Evolutionary conservation across 2,797 vertebrate genomes (phyloP).

Genomic region (Chelon labrosus): DNA sequence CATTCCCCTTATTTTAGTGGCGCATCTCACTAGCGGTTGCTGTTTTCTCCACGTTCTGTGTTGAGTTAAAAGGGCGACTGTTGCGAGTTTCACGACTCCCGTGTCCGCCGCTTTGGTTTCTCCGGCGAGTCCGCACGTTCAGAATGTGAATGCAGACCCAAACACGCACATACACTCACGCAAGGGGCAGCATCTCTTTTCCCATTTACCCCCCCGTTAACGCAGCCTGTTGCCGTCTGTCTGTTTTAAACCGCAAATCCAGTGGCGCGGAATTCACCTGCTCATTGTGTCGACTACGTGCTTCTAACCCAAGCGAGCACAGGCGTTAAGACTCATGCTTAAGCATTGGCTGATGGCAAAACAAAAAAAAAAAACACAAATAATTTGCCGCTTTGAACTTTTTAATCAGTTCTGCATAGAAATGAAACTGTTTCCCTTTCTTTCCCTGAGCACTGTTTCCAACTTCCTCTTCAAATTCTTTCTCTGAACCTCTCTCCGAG

Average conservation of each 20-base stretch:
- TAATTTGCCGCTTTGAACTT: conserved; percentile 38
- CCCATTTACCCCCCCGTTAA: conserved; percentile 49
- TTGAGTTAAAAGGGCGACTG: conserved; percentile 86
- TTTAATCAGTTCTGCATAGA: conserved; percentile 15
- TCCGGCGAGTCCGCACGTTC: conserved; percentile 20
- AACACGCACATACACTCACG: conserved; percentile 69
- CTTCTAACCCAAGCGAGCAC: conserved; percentile 14
- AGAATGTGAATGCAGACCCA: conserved; percentile 35
- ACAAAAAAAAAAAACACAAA: conserved; percentile 11
- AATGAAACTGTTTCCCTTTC: conserved; percentile 37
- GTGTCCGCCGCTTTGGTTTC: conserved; percentile 42
- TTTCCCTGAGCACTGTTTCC: conserved; percentile 61
- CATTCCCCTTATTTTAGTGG: conserved; percentile 57
- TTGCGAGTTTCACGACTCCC: conserved; percentile 72
- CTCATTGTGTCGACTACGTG: conserved; percentile 14
- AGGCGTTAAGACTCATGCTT: conserved; percentile 36
- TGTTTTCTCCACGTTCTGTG: conserved; percentile 71
- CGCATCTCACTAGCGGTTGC: conserved; percentile 39
- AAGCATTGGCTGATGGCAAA: conserved; percentile 51
- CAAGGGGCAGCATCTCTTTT: conserved; percentile 76
- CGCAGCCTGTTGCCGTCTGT: conserved; percentile 30
- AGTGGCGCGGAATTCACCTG: conserved; percentile 28
- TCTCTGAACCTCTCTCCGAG: conserved; percentile 67
- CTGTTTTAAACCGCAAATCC: conserved; percentile 30
- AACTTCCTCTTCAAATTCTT: conserved; percentile 58